Base-by-base conservation (phyloP, 2,888 invertebrate species). In the Lysandra coridon region DNA sequence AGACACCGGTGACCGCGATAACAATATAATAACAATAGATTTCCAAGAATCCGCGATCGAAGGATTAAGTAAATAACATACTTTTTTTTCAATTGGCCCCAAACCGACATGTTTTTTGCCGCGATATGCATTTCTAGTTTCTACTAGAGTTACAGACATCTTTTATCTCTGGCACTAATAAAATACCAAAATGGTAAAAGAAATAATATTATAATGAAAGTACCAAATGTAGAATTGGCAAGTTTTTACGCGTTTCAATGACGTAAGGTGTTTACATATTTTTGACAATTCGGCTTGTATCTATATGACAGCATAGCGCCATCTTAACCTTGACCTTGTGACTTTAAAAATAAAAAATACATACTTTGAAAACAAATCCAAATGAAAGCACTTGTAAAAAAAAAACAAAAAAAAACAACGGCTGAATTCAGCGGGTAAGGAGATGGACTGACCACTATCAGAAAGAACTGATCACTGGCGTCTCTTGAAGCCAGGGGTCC, bases 341-440 rank as follows among this genome's bases (percentile, higher is more conserved):
- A 14, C 4, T 30, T 37, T 10, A 23, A 73, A 73, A 73, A 17
- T 17, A 7, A 73, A 73, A 73, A 40, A 73, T 73, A 73, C 73
- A 37, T 73, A 73, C 73, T 73, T 73, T n/a, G 17, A n/a, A 73
- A 73, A 73, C 1, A 64, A 73, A 73, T 73, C 73, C 33, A 33
- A 40, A 40, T 17, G 6, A 33, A 12, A 37, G 37, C 40, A 40
- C 40, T 40, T n/a, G 17, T 40, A 6, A 30, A 64, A 64, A 64
- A 64, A 64, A 23, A 6, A 64, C 12, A 30, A 7, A 30, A 40
- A 17, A 73, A 40, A 73, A 40, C 33, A 73, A 73, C 37, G 17
- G 2, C 40, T n/a, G 37, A 73, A 37, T 5, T 40, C 37, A 12
- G 17, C 17, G 73, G 6, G 17, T 37, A 73, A 73, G 40, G 17